phyloP scores from a whole-genome alignment of 2,113 vertebrate genomes.

The Suricata suricatta region DNA sequence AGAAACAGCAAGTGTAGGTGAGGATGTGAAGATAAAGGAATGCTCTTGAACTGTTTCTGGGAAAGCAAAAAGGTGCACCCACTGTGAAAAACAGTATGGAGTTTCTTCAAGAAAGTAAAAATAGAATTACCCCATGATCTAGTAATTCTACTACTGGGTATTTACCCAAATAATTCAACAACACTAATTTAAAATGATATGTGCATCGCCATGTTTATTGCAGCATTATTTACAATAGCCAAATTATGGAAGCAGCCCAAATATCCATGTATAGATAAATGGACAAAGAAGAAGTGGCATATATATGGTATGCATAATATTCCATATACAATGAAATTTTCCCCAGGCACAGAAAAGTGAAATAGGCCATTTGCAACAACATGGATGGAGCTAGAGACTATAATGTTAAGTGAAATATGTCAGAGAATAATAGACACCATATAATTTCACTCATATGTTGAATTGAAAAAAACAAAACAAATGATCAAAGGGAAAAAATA shows the following conservation, averaged over 20 bases:
- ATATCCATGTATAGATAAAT: background rate
- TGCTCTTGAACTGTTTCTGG: background rate
- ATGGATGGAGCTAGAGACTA: background rate
- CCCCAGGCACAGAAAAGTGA: background rate
- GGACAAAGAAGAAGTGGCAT: background rate
- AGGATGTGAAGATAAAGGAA: background rate
- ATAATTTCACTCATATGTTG: background rate
- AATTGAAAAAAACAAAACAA: background rate
- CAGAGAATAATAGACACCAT: background rate
- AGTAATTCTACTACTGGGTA: background rate
- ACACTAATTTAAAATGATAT: background rate
- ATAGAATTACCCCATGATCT: background rate
- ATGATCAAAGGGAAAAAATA: background rate
- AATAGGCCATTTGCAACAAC: background rate
- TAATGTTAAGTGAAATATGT: background rate
- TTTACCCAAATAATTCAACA: background rate
- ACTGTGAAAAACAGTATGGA: background rate
- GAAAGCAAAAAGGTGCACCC: background rate
- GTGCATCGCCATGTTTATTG: background rate
- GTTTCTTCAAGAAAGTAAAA: background rate
- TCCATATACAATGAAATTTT: background rate
- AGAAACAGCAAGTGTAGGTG: background rate
- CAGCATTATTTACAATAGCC: background rate
- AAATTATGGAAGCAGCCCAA: background rate
- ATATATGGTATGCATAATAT: background rate